Conservation (phyloP, 2,113 vertebrate species). For the Eupsittula cactorum region DNA sequence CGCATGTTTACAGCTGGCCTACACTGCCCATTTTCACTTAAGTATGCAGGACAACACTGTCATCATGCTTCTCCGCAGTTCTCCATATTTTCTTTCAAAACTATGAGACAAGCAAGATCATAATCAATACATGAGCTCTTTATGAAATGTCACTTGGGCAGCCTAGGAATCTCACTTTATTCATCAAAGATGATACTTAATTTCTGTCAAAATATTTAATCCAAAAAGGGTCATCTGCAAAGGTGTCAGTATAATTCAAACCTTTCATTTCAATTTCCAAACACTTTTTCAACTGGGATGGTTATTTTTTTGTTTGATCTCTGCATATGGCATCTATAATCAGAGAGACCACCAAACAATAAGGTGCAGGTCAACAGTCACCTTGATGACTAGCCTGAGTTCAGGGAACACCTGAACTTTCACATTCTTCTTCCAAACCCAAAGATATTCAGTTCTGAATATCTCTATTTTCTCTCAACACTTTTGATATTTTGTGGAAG, state of each 20-base stretch:
- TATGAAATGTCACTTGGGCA: not conserved
- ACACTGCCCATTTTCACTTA: too few relatives aligned
- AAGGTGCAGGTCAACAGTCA: not conserved
- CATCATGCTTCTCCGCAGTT: not conserved
- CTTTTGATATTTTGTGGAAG: not conserved
- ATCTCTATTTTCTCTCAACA: not conserved
- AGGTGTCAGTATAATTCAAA: not conserved
- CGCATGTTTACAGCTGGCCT: not conserved
- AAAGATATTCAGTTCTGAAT: not conserved
- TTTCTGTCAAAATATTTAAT: not conserved
- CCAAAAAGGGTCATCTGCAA: not conserved
- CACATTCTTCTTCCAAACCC: not conserved
- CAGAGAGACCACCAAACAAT: not conserved
- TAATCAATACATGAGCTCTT: not conserved
- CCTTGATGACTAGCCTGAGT: not conserved
- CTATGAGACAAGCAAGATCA: not conserved
- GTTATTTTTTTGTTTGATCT: not conserved
- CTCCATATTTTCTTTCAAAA: not conserved
- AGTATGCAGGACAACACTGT: accelerated
- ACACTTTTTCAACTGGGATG: not conserved
- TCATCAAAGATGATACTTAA: not conserved
- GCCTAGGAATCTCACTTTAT: not conserved
- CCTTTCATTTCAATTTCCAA: not conserved
- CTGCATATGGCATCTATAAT: accelerated
- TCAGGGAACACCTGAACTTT: not conserved